Evolutionary conservation across 2,113 vertebrate genomes (phyloP), one percentile per base, ranked within the genome.

Genomic region (Furnarius figulus): DNA sequence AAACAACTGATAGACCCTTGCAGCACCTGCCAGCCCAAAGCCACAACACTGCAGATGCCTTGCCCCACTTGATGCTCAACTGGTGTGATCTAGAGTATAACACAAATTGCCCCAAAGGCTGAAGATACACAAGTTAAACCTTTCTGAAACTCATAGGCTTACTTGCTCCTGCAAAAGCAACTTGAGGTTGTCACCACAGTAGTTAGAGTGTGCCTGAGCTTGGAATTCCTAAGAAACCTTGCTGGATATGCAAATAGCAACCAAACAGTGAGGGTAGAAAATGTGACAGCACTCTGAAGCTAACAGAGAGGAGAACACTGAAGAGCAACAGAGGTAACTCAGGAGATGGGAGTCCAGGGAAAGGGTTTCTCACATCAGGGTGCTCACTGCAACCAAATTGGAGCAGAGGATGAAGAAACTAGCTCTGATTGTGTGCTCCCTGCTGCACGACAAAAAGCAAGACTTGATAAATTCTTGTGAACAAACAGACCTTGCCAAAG

Each of bases 361-460:
- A 52, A 87, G 13, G 13, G 27, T 23, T 86, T 93, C 56, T 89
- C 0, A 0, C 39, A 70, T 37, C 85, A 76, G 71, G 25, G 31
- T 35, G 40, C 44, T 78, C 1, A 2, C 70, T 75, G 53, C 46
- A 78, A 87, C 63, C 52, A 65, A 33, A 15, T 0, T 56, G 52
- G 66, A 76, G 74, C 0, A 0, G 27, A 8, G 24, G 39, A 74
- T 12, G 35, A 74, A 65, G 76, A 52, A 89, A 89, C 31, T 30
- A 58, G 50, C 65, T 81, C 65, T 75, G 59, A 80, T 27, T 59
- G 35, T 13, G 11, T 31, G 68, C 47, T 89, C 44, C 18, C 76
- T 79, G 68, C 84, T 87, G 89, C 73, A 81, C 47, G 67, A 80
- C 52, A 89, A 49, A 90, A 96, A 94, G 52, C 14, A 82, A 85